phyloP scores from a whole-genome alignment of 2,888 invertebrate species.

The Lacanobia wlatinum region DNA sequence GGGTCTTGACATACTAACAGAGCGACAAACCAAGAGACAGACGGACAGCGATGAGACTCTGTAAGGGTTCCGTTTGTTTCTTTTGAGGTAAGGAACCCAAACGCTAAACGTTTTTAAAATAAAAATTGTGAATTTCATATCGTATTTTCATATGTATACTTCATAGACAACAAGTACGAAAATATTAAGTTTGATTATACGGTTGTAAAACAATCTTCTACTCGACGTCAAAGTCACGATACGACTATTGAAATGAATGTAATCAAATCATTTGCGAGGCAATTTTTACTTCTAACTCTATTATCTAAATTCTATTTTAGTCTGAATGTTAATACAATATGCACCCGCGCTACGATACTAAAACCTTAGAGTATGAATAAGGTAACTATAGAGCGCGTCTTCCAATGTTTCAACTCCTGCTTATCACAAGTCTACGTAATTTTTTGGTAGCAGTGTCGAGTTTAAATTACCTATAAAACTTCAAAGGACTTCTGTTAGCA shows the following conservation, averaged over 20 bases:
- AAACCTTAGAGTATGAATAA: slow-evolving; percentile 48
- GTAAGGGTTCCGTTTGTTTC: too few species aligned
- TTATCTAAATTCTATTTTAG: slow-evolving; percentile 44
- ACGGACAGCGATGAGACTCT: too few species aligned
- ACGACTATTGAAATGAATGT: slow-evolving; percentile 1
- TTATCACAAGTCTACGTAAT: slow-evolving; percentile 7
- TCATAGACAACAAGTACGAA: too few species aligned
- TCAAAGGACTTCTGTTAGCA: not conserved
- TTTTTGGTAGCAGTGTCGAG: not conserved
- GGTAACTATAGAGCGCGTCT: slow-evolving; percentile 27
- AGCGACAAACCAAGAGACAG: too few species aligned
- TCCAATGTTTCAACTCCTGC: not conserved
- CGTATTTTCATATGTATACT: too few species aligned
- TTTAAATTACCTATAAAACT: not conserved
- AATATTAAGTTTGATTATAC: not conserved
- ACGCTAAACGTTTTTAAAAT: too few species aligned
- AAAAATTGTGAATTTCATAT: too few species aligned
- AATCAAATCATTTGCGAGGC: slow-evolving; percentile 10
- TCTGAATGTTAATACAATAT: slow-evolving; percentile 44
- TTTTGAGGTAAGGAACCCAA: too few species aligned
- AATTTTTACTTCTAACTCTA: slow-evolving; percentile 21
- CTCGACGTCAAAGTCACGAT: not conserved
- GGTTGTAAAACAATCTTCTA: not conserved
- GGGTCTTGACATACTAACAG: too few species aligned
- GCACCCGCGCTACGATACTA: slow-evolving; percentile 56